Conservation (phyloP, 2,888 invertebrate genomes). For the Agriopis marginaria region DNA sequence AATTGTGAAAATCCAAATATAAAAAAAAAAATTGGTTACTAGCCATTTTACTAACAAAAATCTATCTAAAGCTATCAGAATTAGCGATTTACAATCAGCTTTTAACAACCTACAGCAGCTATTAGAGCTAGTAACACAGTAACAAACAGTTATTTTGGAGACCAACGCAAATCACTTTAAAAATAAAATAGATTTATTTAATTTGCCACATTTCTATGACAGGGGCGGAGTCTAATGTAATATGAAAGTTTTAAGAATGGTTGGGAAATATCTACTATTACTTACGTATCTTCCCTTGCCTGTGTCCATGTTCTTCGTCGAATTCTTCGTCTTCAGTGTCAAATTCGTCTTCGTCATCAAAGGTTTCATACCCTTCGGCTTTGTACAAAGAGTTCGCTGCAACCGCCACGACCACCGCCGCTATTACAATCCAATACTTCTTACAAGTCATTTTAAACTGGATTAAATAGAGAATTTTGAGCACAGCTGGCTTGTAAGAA, state of each 20-base stretch:
- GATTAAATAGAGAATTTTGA: background rate
- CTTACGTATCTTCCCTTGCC: slow-evolving; percentile 76
- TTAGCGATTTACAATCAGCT: too few species aligned
- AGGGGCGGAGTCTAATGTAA: background rate
- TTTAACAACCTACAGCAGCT: too few species aligned
- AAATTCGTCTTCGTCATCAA: slow-evolving; percentile 52
- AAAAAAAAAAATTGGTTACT: too few species aligned
- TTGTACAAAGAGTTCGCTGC: slow-evolving; percentile 61
- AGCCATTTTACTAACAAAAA: too few species aligned
- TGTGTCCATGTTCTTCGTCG: slow-evolving; percentile 47
- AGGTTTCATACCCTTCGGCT: slow-evolving; percentile 38
- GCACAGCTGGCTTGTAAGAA: background rate
- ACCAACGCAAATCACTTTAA: background rate
- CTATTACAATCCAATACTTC: slow-evolving; percentile 57
- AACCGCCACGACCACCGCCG: slow-evolving; percentile 54
- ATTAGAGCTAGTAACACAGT: too few species aligned
- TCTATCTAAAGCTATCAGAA: too few species aligned
- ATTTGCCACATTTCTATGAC: too few species aligned
- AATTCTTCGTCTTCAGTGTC: slow-evolving; percentile 48
- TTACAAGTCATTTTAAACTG: slow-evolving; percentile 58
- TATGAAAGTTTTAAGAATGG: background rate
- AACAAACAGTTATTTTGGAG: too few species aligned
- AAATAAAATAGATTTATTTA: background rate
- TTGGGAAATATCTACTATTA: slow-evolving; percentile 30
- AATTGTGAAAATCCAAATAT: too few species aligned